A percentile compares a stretch with the other conserved stretches of the same genome.
Conservation (phyloP, 2,888 invertebrate species). For the Eulithis prunata region DNA sequence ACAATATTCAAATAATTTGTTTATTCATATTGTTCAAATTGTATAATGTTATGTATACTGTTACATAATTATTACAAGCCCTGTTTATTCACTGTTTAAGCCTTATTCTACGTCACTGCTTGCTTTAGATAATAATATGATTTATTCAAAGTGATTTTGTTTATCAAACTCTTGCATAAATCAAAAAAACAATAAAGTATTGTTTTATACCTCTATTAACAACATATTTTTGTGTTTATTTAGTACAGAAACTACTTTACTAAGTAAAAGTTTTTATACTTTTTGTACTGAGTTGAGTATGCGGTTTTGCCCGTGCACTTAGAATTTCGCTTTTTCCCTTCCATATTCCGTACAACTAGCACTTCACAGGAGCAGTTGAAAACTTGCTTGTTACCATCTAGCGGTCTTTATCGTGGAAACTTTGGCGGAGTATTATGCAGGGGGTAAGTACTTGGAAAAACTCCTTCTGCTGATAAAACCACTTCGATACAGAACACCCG, state of each 20-base stretch:
- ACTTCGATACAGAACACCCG: not conserved
- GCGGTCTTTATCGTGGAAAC: slow-evolving; percentile 13
- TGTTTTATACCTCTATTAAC: no score
- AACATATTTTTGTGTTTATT: no score
- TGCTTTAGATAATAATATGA: slow-evolving; percentile 38
- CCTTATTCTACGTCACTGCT: slow-evolving; percentile 68
- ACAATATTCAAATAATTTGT: slow-evolving; percentile 78
- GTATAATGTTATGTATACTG: slow-evolving; percentile 73
- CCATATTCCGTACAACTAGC: not conserved
- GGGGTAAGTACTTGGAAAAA: slow-evolving; percentile 16
- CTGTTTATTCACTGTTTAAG: slow-evolving; percentile 80
- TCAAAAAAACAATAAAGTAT: no score
- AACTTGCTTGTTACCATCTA: slow-evolving; percentile 14
- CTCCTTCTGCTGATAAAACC: slow-evolving; percentile 18
- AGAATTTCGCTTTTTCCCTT: not conserved
- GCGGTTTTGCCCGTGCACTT: no score
- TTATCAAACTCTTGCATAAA: slow-evolving; percentile 3
- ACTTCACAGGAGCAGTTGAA: not conserved
- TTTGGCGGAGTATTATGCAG: slow-evolving; percentile 16
- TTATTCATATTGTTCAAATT: slow-evolving; percentile 77
- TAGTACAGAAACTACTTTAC: no score
- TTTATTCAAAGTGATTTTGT: slow-evolving; percentile 50
- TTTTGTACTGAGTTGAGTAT: no score
- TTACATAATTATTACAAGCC: slow-evolving; percentile 76
- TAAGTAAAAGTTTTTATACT: no score